phyloP scores from a whole-genome alignment of 2,888 invertebrate genomes.

The Bimastos eiseni region DNA sequence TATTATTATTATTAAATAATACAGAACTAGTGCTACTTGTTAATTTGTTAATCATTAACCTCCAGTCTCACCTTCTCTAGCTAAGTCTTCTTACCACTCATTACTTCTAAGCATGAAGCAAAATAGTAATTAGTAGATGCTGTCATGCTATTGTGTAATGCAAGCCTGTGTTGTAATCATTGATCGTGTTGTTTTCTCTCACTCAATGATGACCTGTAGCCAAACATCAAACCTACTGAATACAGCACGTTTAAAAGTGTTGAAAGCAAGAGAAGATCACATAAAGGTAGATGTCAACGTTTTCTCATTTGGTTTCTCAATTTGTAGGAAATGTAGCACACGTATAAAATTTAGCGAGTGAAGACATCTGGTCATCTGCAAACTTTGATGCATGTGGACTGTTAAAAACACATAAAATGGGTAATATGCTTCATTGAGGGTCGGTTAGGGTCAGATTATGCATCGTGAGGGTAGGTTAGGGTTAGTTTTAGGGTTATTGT shows the following conservation, averaged over 20 bases:
- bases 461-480: too few species aligned
- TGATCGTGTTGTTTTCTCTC: background rate
- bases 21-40: background rate
- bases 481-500: too few species aligned
- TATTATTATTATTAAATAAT: too few species aligned
- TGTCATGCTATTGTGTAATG: too few species aligned
- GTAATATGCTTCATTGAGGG: too few species aligned
- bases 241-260: constrained; percentile 90
- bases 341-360: too few species aligned
- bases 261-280: constrained; percentile 94
- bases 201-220: constrained; percentile 64
- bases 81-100: background rate
- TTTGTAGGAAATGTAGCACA: background rate
- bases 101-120: background rate
- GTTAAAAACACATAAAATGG: too few species aligned
- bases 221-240: constrained; percentile 99
- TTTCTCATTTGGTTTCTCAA: background rate
- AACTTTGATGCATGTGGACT: too few species aligned
- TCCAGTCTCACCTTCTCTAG: background rate
- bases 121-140: too few species aligned
- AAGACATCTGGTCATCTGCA: too few species aligned
- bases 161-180: too few species aligned
- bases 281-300: constrained; percentile 64
- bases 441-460: too few species aligned
- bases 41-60: background rate